Conservation (phyloP, 2,797 vertebrate genomes). For the Syngnathus rostellatus region DNA sequence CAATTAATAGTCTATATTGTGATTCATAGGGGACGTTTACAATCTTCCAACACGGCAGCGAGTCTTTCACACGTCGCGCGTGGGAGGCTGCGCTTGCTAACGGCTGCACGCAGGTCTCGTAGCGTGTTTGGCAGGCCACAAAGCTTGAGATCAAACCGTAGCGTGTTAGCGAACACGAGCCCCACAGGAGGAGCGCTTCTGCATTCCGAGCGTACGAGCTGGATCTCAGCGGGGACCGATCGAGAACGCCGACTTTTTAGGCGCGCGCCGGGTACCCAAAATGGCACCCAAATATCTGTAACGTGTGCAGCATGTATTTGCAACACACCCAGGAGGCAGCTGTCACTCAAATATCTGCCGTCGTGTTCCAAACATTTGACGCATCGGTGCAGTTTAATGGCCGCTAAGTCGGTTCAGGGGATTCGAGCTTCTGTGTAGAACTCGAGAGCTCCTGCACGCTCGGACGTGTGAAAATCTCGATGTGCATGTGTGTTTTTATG, state of each 20-base stretch:
- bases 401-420: neutral
- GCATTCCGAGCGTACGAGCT: neutral
- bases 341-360: neutral
- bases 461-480: neutral
- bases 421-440: neutral
- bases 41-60: neutral
- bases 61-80: neutral
- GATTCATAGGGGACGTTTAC: neutral
- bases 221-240: neutral
- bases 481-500: neutral
- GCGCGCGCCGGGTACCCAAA: neutral
- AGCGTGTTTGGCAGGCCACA: neutral
- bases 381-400: neutral
- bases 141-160: neutral
- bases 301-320: neutral
- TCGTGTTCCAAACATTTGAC: neutral
- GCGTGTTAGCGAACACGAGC: neutral
- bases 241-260: neutral
- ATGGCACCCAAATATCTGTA: neutral
- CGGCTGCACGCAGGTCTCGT: neutral
- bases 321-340: neutral
- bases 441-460: neutral
- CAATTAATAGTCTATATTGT: neutral
- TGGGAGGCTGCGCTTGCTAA: constrained; percentile 6
- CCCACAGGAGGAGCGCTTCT: neutral